phyloP scores from a whole-genome alignment of 2,888 invertebrate genomes.

The Apodemia hepburni region DNA sequence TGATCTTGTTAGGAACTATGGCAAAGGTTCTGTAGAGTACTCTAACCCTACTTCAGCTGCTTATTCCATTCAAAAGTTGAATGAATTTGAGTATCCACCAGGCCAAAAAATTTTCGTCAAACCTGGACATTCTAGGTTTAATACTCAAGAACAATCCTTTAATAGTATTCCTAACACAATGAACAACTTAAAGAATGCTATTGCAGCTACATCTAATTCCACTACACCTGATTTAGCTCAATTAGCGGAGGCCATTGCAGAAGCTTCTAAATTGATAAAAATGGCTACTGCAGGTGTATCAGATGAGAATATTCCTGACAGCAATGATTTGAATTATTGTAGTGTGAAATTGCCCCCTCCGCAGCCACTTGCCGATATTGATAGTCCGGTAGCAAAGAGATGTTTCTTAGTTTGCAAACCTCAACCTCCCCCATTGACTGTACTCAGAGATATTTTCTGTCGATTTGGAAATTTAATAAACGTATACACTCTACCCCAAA shows the following conservation, averaged over 20 bases:
- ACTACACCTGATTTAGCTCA: conserved; percentile 80
- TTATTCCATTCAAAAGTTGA: conserved; percentile 91
- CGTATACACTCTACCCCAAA: conserved; percentile 92
- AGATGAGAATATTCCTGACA: conserved; percentile 42
- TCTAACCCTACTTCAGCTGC: conserved; percentile 62
- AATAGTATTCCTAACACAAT: conserved; percentile 47
- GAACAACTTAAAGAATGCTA: conserved; percentile 51
- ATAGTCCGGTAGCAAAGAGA: conserved; percentile 83
- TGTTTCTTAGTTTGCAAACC: conserved; percentile 84
- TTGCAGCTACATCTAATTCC: conserved; percentile 42
- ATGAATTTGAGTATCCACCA: conserved; percentile 95
- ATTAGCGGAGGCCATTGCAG: conserved; percentile 87
- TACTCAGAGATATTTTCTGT: conserved; percentile 93
- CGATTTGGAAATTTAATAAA: conserved; percentile 95
- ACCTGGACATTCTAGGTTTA: conserved; percentile 71
- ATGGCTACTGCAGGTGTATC: conserved; percentile 73
- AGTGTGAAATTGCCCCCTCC: conserved; percentile 86
- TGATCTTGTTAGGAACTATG: conserved; percentile 70
- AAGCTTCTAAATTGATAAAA: conserved; percentile 87
- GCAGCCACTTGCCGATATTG: conserved; percentile 84
- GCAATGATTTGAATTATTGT: conserved; percentile 73
- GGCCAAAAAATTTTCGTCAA: conserved; percentile 90
- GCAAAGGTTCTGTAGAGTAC: conserved; percentile 54
- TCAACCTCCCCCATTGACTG: conserved; percentile 86
- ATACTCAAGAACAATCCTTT: conserved; percentile 41